Base-by-base conservation (phyloP, 2,797 vertebrate species). In the Todus mexicanus region DNA sequence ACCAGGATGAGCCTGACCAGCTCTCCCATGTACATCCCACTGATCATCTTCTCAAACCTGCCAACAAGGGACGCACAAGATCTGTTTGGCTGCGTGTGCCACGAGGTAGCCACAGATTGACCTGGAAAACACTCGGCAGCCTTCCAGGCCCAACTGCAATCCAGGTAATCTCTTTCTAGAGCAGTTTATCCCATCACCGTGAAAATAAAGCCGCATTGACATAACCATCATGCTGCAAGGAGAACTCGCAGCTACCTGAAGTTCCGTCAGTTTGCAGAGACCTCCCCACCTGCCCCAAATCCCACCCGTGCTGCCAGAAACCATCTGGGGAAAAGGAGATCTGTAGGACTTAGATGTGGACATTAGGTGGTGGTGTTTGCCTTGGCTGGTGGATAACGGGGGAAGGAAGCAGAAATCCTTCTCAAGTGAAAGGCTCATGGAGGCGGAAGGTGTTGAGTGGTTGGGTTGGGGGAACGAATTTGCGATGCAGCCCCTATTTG, bases 1-100 rank as follows among this genome's bases (percentile, higher is more conserved):
- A 99, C 98, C 94, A 99, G 97, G 96, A 99, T 99, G 66, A 99
- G 98, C 20, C 99, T 97, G 81, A 99, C 99, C 91, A 99, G 97
- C 94, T 99, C 99, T 0, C 99, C 99, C 98, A 99, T 98, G 97
- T 99, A 99, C 98, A 99, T 98, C 15, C 99, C 99, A 1, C 99
- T 99, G 95, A 99, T 99, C 99, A 99, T 99, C 98, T 99, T 99
- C 97, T 99, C 99, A 97, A 99, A 99, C 80, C 99, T 99, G 95
- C 83, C 54, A 3, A 4, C 2, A 2, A 37, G 31, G 33, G 20
- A 81, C 77, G 78, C 12, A 33, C n/a, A 5, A 37, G 4, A 42
- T 1, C 16, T 3, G 3, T 20, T 57, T 13, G 35, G 69, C 48
- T 53, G 21, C 0, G 1, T 11, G 40, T 31, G 37, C 75, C 4